These are phyloP conservation scores for Callitettix versicolor DNA, from an alignment of 1,140 invertebrate genomes.

Conservation along the genomic window DNA sequence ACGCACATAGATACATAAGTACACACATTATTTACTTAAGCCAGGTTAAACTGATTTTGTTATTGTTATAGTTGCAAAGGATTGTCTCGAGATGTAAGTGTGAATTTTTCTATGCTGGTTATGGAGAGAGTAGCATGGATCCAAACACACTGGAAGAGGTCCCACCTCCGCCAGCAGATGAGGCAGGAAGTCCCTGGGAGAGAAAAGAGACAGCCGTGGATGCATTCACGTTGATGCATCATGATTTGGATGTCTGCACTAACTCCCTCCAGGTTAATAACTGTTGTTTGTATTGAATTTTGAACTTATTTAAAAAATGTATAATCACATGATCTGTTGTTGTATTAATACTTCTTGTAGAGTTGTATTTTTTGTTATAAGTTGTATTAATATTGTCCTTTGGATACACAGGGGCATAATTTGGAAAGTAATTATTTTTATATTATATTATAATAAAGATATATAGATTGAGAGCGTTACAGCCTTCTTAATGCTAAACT, in stretches of 20 bases:
- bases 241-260: slow-evolving; percentile 94
- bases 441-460: too few species aligned
- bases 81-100: slow-evolving; percentile 79
- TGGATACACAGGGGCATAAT: too few species aligned
- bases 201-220: slow-evolving; percentile 80
- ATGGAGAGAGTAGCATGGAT: slow-evolving; percentile 71
- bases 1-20: too few species aligned
- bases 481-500: too few species aligned
- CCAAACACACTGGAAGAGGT: slow-evolving; percentile 51
- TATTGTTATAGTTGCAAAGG: slow-evolving; percentile 25
- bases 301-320: background rate
- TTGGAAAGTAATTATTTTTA: too few species aligned
- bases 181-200: slow-evolving; percentile 52
- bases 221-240: slow-evolving; percentile 95
- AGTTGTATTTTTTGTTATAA: background rate
- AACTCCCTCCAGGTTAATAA: slow-evolving; percentile 71
- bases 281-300: background rate
- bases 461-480: too few species aligned
- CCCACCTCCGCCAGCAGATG: slow-evolving; percentile 51
- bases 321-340: background rate
- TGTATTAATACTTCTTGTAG: background rate
- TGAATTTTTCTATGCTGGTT: slow-evolving; percentile 95
- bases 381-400: slow-evolving; percentile 6
- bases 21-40: too few species aligned
- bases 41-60: too few species aligned